These are phyloP conservation scores for silkworm (Bombyx mori) DNA, from an alignment of 1,140 invertebrate species.

Conservation along the genomic window DNA sequence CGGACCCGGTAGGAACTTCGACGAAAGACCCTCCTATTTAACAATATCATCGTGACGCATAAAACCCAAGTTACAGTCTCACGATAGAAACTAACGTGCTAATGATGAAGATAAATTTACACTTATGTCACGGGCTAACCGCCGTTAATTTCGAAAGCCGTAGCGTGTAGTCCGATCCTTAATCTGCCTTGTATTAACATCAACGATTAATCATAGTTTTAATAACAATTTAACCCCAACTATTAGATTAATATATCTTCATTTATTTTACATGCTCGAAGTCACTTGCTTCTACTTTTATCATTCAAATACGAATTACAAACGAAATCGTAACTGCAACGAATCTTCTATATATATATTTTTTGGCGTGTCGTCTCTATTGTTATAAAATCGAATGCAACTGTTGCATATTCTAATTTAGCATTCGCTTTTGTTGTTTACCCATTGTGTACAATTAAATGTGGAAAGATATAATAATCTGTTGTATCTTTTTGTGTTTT, in stretches of 20 bases:
- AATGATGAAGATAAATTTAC: slow-evolving; percentile 63
- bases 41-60: slow-evolving; percentile 12
- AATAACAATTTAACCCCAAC: slow-evolving; percentile 69
- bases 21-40: neutral
- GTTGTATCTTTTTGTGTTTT: slow-evolving; percentile 56
- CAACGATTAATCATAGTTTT: slow-evolving; percentile 68
- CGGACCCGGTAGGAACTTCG: too few species aligned
- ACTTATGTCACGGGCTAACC: slow-evolving; percentile 47
- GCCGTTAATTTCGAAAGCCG: slow-evolving; percentile 45
- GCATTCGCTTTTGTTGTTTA: slow-evolving; percentile 54
- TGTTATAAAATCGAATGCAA: slow-evolving; percentile 46
- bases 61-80: slow-evolving; percentile 17
- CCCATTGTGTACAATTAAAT: slow-evolving; percentile 65
- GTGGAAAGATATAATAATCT: slow-evolving; percentile 66
- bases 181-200: slow-evolving; percentile 61
- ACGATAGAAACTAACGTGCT: slow-evolving; percentile 44
- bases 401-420: slow-evolving; percentile 39
- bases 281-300: slow-evolving; percentile 47
- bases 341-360: slow-evolving; percentile 28
- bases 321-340: slow-evolving; percentile 47
- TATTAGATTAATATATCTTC: slow-evolving; percentile 66
- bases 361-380: slow-evolving; percentile 19
- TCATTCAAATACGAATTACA: slow-evolving; percentile 52
- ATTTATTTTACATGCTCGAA: slow-evolving; percentile 46
- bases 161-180: slow-evolving; percentile 54